Conservation (phyloP, 2,797 vertebrate species). For the Knipowitschia caucasica region DNA sequence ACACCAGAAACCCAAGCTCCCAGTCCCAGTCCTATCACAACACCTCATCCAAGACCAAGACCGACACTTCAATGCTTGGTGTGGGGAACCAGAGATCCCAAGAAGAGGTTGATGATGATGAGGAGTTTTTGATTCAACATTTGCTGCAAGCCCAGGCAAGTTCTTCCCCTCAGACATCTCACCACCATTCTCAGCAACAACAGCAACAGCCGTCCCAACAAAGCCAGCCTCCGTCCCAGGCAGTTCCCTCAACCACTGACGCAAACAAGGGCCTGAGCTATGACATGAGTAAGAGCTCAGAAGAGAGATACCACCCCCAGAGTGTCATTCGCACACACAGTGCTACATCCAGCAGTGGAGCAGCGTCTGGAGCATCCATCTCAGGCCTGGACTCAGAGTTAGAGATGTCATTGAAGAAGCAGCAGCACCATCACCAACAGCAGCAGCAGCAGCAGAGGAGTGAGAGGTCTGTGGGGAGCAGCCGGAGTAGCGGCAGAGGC, state of each 20-base stretch:
- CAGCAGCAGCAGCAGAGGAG: constrained; percentile 78
- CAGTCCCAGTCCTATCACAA: constrained; percentile 78
- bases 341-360: constrained; percentile 71
- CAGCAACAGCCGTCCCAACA: constrained; percentile 72
- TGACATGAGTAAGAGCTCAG: constrained; percentile 84
- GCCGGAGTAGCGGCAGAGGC: constrained; percentile 62
- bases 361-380: constrained; percentile 63
- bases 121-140: constrained; percentile 92
- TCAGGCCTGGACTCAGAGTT: constrained; percentile 86
- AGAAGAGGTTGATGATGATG: constrained; percentile 79
- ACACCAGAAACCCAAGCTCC: constrained; percentile 72
- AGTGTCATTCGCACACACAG: constrained; percentile 93
- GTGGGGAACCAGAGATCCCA: constrained; percentile 73
- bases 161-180: constrained; percentile 72
- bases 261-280: constrained; percentile 80
- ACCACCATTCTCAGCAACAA: constrained; percentile 73
- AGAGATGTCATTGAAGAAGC: constrained; percentile 87
- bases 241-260: constrained; percentile 71
- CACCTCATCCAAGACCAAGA: constrained; percentile 72
- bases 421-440: constrained; percentile 68
- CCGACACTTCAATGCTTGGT: constrained; percentile 79
- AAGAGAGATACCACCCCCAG: constrained; percentile 90
- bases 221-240: constrained; percentile 65
- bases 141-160: constrained; percentile 88
- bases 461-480: constrained; percentile 75